Conservation (phyloP, 1,140 invertebrate genomes). For the Phymorhynchus buccinoides region DNA sequence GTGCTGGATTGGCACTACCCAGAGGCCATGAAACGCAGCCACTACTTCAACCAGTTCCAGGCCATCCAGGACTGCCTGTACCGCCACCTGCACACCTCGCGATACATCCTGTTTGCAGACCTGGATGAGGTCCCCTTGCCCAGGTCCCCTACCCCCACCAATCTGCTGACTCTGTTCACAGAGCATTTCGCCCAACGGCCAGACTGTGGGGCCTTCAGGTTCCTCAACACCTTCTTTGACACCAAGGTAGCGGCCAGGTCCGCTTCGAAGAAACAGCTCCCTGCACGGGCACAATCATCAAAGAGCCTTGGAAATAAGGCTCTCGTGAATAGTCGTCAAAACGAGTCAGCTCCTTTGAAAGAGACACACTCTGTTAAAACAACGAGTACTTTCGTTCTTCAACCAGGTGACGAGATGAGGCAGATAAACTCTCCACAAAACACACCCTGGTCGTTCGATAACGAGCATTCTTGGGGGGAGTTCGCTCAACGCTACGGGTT, state of each 20-base stretch:
- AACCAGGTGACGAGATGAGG: too few relatives aligned
- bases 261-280: neutral
- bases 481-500: neutral
- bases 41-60: neutral
- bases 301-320: too few relatives aligned
- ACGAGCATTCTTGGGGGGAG: too few relatives aligned
- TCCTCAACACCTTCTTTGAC: neutral
- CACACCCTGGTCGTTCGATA: too few relatives aligned
- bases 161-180: neutral
- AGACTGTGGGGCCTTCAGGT: neutral
- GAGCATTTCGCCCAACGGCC: neutral
- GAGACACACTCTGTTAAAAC: too few relatives aligned
- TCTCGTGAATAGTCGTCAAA: too few relatives aligned
- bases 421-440: too few relatives aligned
- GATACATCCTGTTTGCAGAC: constrained; percentile 19
- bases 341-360: too few relatives aligned
- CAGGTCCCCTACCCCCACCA: neutral
- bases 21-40: too few relatives aligned
- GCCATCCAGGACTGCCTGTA: constrained; percentile 32
- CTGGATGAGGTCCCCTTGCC: constrained; percentile 20
- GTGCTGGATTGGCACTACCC: constrained; percentile 17
- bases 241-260: neutral
- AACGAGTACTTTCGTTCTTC: too few relatives aligned
- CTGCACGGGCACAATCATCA: too few relatives aligned
- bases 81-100: neutral